Conservation (phyloP, 1,140 invertebrate genomes). For the Melitaea cinxia region DNA sequence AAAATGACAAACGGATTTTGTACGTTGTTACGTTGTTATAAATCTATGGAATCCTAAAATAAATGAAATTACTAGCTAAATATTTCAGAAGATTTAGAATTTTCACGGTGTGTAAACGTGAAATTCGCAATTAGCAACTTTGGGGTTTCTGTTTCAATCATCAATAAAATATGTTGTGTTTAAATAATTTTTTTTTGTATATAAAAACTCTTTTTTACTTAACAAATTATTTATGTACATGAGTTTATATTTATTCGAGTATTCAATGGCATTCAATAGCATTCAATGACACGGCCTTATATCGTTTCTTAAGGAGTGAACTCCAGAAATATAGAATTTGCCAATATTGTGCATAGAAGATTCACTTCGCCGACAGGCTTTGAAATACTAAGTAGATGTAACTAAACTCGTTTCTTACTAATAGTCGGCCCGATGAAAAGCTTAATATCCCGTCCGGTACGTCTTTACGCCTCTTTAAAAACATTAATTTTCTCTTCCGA, state of each 20-base stretch:
- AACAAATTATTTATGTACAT: background rate
- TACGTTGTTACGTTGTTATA: too few species aligned
- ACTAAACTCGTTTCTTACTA: slow-evolving; percentile 40
- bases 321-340: too few species aligned
- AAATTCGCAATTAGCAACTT: slow-evolving; percentile 18
- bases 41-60: too few species aligned
- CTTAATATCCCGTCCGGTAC: slow-evolving; percentile 62
- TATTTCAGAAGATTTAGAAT: background rate
- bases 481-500: slow-evolving; percentile 69
- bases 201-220: background rate
- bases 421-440: slow-evolving; percentile 62
- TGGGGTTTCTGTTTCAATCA: slow-evolving; percentile 16
- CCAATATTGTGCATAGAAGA: too few species aligned
- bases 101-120: background rate
- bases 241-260: too few species aligned
- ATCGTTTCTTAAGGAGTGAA: too few species aligned
- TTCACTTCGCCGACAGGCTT: background rate
- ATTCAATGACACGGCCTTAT: too few species aligned
- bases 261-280: too few species aligned
- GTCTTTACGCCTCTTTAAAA: slow-evolving; percentile 60
- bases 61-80: background rate
- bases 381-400: slow-evolving; percentile 18
- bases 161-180: background rate
- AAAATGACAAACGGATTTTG: too few species aligned
- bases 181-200: background rate